Evolutionary conservation across 2,888 invertebrate species (phyloP), one percentile per base, ranked within the genome.

Genomic region (Mycogona germanica): DNA sequence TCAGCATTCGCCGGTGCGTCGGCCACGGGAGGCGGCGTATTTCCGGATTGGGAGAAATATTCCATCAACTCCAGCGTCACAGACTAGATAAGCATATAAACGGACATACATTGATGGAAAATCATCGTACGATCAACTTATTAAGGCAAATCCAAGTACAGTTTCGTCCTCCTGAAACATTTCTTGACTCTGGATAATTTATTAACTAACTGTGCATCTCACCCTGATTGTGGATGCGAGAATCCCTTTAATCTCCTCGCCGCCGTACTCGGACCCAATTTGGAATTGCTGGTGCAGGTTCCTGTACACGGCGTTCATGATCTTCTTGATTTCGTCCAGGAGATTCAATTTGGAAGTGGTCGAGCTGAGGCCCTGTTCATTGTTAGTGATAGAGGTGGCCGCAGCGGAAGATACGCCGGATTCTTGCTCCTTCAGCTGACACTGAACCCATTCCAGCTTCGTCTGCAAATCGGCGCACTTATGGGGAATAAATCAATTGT

Each of bases 251-350:
- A 53, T n/a, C n/a, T 35, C 38, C 14, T 23, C 14, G 14, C 53
- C 53, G 2, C 35, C n/a, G 32, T 53, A 53, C 3, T 21, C 23
- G 35, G 35, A 29, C 3, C 35, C 47, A 2, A 4, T 12, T 19
- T n/a, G n/a, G 28, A 53, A 53, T 47, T 53, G 30, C 35, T 26
- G 46, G 3, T 35, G 32, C 1, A 53, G 44, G 17, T 26, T 47
- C n/a, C 47, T 23, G 44, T 53, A 53, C 14, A 38, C 38, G n/a
- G 46, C 47, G 25, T 53, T 53, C 53, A 53, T 53, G 17, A 53
- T 37, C 29, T 53, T 53, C 47, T 53, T 53, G 12, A 53, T 47
- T 38, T 46, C 40, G 28, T 3, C 41, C n/a, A 42, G 19, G 9
- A 44, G 19, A 21, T 44, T 44, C 21, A 5, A 3, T n/a, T 44